Evolutionary conservation across 2,113 vertebrate genomes (phyloP), one percentile per base, ranked within the genome.

Genomic region (Odontophorus gujanensis): DNA sequence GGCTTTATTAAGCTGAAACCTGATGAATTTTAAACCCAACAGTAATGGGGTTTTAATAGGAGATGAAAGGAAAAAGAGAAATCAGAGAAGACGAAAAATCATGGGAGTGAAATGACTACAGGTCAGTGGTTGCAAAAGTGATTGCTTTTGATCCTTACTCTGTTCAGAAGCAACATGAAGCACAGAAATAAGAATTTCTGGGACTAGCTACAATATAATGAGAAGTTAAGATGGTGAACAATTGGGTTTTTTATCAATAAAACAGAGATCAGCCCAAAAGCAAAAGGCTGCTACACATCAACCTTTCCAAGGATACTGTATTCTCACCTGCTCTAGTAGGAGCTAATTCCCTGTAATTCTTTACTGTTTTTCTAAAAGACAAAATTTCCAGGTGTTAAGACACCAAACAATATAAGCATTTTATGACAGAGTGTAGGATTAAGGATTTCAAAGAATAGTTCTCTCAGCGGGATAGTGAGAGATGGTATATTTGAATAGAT

Each of bases 71-170:
- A 63, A 19, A 73, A 73, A 43, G 43, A 43, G 34, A 88, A 92
- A 89, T 38, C 22, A 79, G 51, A 76, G 71, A 65, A 93, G 79
- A 87, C 72, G 62, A 92, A 94, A 92, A 34, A 84, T 19, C n/a
- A 7, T 71, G 48, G 24, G 17, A 89, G 36, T 50, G 45, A 79
- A 86, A 93, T 63, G 19, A 66, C 50, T 88, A 36, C 57, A 74
- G 14, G 4, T 91, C 8, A 13, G 40, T 40, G 40, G 12, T 61
- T 84, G 77, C 76, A 81, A 78, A 50, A 93, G 18, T 34, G 34
- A 55, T 67, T 63, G 48, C 26, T 94, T 91, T 95, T 86, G 40
- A 80, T 95, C 50, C 30, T 90, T 89, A 22, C 48, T 73, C 43
- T 47, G 21, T 83, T 91, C 75, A 57, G 69, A 32, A 81, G 40